phyloP scores from a whole-genome alignment of 92 coral and sea anemone genomes.

The Paragorgia papillata region DNA sequence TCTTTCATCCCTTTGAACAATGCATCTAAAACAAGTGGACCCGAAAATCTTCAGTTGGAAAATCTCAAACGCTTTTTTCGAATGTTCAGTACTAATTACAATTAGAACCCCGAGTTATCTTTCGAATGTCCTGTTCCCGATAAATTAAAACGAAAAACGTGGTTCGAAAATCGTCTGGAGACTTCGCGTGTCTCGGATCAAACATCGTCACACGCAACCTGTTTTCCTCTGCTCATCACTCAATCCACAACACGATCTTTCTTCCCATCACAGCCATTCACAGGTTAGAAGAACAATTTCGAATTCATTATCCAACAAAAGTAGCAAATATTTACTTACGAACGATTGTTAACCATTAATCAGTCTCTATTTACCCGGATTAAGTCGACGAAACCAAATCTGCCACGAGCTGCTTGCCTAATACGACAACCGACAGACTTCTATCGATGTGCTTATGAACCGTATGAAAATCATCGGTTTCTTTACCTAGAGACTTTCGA shows the following conservation, averaged over 20 bases:
- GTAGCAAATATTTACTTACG: slow-evolving; percentile 31
- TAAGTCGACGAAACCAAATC: slow-evolving; percentile 11
- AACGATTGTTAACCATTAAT: slow-evolving; percentile 23
- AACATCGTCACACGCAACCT: slow-evolving; percentile 13
- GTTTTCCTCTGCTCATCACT: not conserved
- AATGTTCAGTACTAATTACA: too few species aligned
- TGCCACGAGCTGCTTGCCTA: slow-evolving; percentile 3
- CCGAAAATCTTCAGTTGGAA: too few species aligned
- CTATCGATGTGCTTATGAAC: not conserved
- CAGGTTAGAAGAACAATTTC: slow-evolving; percentile 5
- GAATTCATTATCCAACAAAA: slow-evolving; percentile 7
- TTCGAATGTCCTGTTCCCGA: too few species aligned
- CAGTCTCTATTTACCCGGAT: slow-evolving; percentile 21
- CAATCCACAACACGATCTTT: not conserved
- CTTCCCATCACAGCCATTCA: not conserved
- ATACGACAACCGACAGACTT: not conserved
- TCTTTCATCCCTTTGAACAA: too few species aligned
- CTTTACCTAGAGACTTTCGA: not conserved
- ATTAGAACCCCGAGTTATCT: too few species aligned
- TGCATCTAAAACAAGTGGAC: too few species aligned
- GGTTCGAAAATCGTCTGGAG: too few species aligned
- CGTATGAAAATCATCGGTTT: not conserved
- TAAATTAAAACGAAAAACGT: too few species aligned
- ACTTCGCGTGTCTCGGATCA: slow-evolving; percentile 33
- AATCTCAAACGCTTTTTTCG: too few species aligned